Evolutionary conservation across 2,888 invertebrate species (phyloP).

Genomic region (Rosalia funebris): DNA sequence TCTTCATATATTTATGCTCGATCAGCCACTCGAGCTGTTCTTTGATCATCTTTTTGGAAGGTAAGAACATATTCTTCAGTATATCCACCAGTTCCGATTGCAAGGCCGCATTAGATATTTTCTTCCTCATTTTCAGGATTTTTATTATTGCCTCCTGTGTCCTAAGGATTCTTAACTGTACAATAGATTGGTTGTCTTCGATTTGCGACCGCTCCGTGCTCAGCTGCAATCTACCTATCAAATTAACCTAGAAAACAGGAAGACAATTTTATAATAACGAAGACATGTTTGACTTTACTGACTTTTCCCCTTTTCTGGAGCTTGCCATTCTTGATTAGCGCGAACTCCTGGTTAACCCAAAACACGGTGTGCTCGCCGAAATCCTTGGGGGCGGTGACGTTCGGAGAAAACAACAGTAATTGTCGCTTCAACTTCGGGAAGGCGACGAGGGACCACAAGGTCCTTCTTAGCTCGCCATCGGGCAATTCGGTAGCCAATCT

Average conservation of each 20-base stretch:
- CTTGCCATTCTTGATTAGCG: conserved; percentile 93
- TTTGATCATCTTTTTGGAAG: conserved; percentile 99
- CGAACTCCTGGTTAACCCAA: conserved; percentile 98
- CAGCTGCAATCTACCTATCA: conserved; percentile 94
- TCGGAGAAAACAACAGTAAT: conserved; percentile 83
- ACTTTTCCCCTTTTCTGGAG: conserved; percentile 93
- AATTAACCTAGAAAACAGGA: conserved; percentile 75
- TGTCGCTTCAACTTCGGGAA: conserved; percentile 97
- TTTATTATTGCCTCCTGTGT: conserved; percentile 98
- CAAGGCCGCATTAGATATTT: conserved; percentile 91
- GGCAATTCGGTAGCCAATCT: conserved; percentile 96
- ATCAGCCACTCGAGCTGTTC: conserved; percentile 99
- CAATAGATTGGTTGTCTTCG: conserved; percentile 98
- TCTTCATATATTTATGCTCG: conserved; percentile 96
- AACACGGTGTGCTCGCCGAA: conserved; percentile 92
- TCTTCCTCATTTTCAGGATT: conserved; percentile 97
- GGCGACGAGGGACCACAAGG: conserved; percentile 94
- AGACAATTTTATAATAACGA: conserved; percentile 13
- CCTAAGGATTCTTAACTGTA: conserved; percentile 93
- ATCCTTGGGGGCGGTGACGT: conserved; percentile 89
- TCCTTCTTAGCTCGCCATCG: conserved; percentile 92
- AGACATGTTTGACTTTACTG: not conserved
- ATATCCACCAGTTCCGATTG: conserved; percentile 98
- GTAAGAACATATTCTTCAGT: conserved; percentile 98
- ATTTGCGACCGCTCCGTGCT: conserved; percentile 95